A percentile compares a stretch with the other conserved stretches of the same genome.
These are phyloP conservation scores for Sinella curviseta DNA, from an alignment of 1,140 invertebrate genomes.

Conservation along the genomic window DNA sequence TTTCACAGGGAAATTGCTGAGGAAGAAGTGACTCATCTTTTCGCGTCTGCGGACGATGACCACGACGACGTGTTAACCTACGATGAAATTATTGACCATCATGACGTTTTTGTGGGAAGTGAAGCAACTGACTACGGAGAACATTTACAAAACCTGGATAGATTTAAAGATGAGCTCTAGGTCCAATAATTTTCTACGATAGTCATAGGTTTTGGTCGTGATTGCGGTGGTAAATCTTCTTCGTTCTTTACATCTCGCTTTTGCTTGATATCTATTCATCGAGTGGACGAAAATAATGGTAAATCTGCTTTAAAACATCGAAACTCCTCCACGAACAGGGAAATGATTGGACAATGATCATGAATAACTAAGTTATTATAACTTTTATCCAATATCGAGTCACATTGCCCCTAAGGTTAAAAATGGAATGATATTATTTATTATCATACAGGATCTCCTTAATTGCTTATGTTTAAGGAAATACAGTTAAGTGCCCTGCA, in stretches of 20 bases:
- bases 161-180: conserved; percentile 79
- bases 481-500: too few species aligned
- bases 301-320: too few species aligned
- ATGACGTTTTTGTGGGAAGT: conserved; percentile 91
- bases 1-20: conserved; percentile 74
- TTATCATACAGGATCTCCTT: too few species aligned
- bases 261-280: neutral
- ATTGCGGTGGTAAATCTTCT: neutral
- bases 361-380: too few species aligned
- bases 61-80: conserved; percentile 75
- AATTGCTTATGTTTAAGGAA: too few species aligned
- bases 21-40: conserved; percentile 89
- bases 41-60: conserved; percentile 77
- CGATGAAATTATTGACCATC: conserved; percentile 82
- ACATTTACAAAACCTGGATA: conserved; percentile 77
- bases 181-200: neutral
- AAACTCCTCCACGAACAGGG: too few species aligned
- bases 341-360: too few species aligned
- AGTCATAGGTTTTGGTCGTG: neutral
- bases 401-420: too few species aligned
- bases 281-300: too few species aligned
- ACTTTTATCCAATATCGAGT: too few species aligned
- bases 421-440: too few species aligned
- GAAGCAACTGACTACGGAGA: conserved; percentile 95
- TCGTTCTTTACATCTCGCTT: neutral